A percentile compares a stretch with the other conserved stretches of the same genome.
Conservation (phyloP, 1,140 invertebrate genomes). For the Aphelinus atriplicis region DNA sequence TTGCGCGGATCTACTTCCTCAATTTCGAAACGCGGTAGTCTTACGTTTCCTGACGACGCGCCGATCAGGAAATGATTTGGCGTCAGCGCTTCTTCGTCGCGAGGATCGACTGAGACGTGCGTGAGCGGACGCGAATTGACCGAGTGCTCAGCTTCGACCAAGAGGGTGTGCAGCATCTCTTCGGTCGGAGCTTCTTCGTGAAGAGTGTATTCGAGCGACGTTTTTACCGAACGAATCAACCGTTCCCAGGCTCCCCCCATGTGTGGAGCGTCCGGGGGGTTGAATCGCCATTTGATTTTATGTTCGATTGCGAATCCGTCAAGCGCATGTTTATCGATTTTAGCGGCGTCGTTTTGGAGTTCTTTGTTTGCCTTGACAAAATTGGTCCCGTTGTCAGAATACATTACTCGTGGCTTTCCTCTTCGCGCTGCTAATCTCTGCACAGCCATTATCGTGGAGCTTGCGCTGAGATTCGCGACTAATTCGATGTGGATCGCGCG, state of each 20-base stretch:
- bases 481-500: slow-evolving; percentile 50
- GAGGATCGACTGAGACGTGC: background rate
- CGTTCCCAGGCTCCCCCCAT: background rate
- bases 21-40: too few species aligned
- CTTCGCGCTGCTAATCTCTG: slow-evolving; percentile 44
- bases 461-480: slow-evolving; percentile 36
- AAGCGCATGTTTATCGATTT: background rate
- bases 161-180: background rate
- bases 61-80: background rate
- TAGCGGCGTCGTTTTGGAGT: background rate
- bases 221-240: background rate
- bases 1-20: too few species aligned
- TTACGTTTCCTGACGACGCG: too few species aligned
- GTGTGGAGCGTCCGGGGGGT: background rate
- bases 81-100: background rate
- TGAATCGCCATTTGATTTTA: background rate
- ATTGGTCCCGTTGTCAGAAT: slow-evolving; percentile 52
- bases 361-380: slow-evolving; percentile 16
- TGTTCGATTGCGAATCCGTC: background rate
- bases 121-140: slow-evolving; percentile 15
- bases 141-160: background rate
- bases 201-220: background rate
- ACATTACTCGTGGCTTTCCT: slow-evolving; percentile 30
- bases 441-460: slow-evolving; percentile 46
- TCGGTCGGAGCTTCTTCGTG: background rate